Base-by-base conservation (phyloP, 2,113 vertebrate genomes). In the Gopherus evgoodei region DNA sequence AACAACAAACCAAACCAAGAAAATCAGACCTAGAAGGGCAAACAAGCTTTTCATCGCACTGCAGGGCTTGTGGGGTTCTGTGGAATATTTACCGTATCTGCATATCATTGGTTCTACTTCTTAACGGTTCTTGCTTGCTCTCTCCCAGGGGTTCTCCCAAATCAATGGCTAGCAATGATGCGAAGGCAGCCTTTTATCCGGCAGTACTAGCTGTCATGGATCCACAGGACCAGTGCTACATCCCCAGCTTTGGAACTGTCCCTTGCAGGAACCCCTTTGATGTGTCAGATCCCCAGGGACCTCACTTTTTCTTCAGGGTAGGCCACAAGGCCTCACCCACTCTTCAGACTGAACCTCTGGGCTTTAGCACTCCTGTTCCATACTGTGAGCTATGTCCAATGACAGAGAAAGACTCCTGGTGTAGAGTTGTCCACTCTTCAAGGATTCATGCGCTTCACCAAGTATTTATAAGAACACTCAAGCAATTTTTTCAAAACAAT, bases 1-100 rank as follows among this genome's bases (percentile, higher is more conserved):
- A 35, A 94, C 90, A 89, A 65, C 78, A 94, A 94, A 92, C 89
- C 93, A 90, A 14, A 13, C 29, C 83, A 88, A 92, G 25, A 54
- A 82, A 87, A 95, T 91, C 87, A 93, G 94, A 88, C 90, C 88
- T 95, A 92, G 11, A 62, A 89, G 76, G 86, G 54, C 90, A 94
- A 81, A 47, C 42, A 76, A 14, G 42, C 44, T 78, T 78, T 78
- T 47, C 75, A 78, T 14, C 14, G 22, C 42, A 44, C 11, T 24
- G 8, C 24, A 44, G 21, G 5, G 38, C 11, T 76, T 22, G 2
- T 25, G 12, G 72, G 42, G 3, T 25, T 47, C 44, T 44, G 42
- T 44, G 75, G 24, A 25, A 7, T 78, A 47, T 22, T 25, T 25
- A 25, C 24, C 4, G 25, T 44, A 47, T 44, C 24, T 78, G 25